These are phyloP conservation scores for Leptopilina myrica DNA, from an alignment of 2,888 invertebrate genomes.

Conservation along the genomic window DNA sequence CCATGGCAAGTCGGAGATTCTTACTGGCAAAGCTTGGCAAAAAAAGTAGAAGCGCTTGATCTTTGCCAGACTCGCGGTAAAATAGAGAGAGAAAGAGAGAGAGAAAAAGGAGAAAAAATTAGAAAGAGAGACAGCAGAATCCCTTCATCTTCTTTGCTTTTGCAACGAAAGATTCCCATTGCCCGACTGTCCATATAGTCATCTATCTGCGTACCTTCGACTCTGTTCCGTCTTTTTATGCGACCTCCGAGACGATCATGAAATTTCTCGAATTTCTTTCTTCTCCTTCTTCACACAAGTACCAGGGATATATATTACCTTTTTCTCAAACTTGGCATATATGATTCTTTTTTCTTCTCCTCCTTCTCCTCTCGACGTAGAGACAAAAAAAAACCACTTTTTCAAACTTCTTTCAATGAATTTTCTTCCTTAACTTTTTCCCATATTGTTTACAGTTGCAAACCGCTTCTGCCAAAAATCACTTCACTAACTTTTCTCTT, in stretches of 20 bases:
- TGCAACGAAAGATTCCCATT: constrained; percentile 21
- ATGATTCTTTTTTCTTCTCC: not conserved
- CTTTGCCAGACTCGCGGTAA: constrained; percentile 35
- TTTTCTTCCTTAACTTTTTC: too few species aligned
- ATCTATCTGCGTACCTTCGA: constrained; percentile 31
- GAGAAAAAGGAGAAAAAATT: not conserved
- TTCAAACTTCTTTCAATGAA: too few species aligned
- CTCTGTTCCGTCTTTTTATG: constrained; percentile 32
- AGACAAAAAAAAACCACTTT: too few species aligned
- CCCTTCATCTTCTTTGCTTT: constrained; percentile 16
- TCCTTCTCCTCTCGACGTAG: not conserved
- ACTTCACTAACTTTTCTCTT: not conserved
- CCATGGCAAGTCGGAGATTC: constrained; percentile 24
- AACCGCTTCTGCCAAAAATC: not conserved
- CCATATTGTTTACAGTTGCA: too few species aligned
- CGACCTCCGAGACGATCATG: constrained; percentile 26
- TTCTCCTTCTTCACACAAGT: constrained; percentile 25
- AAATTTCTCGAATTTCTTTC: constrained; percentile 32
- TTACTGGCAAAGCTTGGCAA: constrained; percentile 23
- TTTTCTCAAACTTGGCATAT: not conserved
- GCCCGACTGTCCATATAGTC: constrained; percentile 13
- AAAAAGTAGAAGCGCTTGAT: constrained; percentile 41
- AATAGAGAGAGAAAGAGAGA: not conserved
- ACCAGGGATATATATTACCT: not conserved
- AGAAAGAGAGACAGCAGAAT: constrained; percentile 7